Conservation (phyloP, 2,113 vertebrate species). For the Leptosomus discolor region DNA sequence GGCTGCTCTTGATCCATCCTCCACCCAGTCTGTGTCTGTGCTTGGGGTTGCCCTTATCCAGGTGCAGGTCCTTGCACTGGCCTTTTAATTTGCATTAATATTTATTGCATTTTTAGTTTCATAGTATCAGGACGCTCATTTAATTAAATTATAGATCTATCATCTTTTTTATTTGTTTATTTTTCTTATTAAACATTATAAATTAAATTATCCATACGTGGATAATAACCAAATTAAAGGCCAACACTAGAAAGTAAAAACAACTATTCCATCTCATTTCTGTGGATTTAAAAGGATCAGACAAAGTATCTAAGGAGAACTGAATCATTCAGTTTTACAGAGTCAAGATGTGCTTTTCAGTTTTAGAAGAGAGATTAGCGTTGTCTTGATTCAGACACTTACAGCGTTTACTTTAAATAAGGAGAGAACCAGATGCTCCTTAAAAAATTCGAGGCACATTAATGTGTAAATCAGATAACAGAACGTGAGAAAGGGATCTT, state of each 20-base stretch:
- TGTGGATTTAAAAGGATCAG: not conserved
- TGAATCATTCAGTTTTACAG: not conserved
- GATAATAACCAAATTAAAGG: not conserved
- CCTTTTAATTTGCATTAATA: not conserved
- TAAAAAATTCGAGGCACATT: not conserved
- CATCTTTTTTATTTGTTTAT: not conserved
- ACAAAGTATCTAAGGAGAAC: too few species aligned
- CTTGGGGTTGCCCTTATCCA: too few species aligned
- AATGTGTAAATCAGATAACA: not conserved
- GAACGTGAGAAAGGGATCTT: not conserved
- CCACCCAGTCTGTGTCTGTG: too few species aligned
- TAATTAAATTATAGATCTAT: not conserved
- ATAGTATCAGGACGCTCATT: not conserved
- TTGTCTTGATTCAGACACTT: not conserved
- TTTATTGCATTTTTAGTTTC: not conserved
- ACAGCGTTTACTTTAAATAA: rapidly evolving
- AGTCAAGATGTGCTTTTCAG: not conserved
- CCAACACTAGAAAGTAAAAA: not conserved
- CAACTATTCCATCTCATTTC: not conserved
- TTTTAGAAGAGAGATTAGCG: not conserved
- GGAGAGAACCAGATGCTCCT: not conserved
- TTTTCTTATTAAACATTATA: not conserved
- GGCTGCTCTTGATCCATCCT: too few species aligned
- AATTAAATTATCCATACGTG: not conserved
- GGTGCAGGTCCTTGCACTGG: too few species aligned